Conservation (phyloP, 2,797 vertebrate species). For the Podargus strigoides region DNA sequence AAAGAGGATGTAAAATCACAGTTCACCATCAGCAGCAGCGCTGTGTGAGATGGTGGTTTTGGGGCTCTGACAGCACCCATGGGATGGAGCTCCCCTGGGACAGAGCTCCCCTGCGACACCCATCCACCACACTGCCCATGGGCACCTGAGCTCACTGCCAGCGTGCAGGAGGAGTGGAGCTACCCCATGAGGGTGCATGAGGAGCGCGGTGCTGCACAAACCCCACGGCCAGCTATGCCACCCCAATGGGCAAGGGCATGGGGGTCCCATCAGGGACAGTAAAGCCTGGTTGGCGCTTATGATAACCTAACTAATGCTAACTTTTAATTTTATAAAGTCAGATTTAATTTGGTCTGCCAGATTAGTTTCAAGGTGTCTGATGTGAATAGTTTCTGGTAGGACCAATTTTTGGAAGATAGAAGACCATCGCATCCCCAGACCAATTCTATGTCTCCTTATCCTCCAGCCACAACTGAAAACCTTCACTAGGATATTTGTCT, state of each 20-base stretch:
- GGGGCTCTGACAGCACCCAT: background rate
- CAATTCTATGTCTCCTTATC: background rate
- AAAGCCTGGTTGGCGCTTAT: background rate
- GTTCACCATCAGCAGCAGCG: background rate
- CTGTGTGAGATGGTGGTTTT: background rate
- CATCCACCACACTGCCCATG: rapidly evolving
- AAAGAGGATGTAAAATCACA: background rate
- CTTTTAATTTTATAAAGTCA: background rate
- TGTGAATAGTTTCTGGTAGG: background rate
- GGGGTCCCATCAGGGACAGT: background rate
- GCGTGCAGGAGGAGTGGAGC: background rate
- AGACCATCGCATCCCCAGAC: background rate
- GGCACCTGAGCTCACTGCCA: background rate
- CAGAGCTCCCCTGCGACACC: background rate
- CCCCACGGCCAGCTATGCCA: background rate
- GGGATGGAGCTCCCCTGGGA: background rate
- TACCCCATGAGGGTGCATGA: rapidly evolving
- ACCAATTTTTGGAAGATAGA: background rate
- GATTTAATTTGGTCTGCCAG: background rate
- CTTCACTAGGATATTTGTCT: background rate
- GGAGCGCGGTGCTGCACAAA: background rate
- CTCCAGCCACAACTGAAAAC: background rate
- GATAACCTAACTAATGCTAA: background rate
- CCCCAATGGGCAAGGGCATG: rapidly evolving
- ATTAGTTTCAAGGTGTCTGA: background rate